Evolutionary conservation across 2,113 vertebrate genomes (phyloP).

Genomic region (Centropus bengalensis): DNA sequence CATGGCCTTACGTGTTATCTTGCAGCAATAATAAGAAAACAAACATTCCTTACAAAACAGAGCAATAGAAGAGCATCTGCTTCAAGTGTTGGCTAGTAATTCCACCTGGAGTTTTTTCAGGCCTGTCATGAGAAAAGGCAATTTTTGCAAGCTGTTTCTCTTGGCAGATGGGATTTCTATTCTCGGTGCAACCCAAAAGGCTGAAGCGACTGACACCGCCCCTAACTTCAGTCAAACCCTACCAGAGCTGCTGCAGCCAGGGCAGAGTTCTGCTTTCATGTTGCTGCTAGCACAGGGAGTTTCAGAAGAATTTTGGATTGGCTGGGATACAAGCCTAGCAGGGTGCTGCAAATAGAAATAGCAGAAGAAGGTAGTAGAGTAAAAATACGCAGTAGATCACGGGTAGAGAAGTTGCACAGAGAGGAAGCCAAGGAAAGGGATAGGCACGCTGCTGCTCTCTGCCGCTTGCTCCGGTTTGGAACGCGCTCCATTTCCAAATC

Average conservation of each 20-base stretch:
- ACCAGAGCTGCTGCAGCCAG: not conserved
- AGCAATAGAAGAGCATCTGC: not conserved
- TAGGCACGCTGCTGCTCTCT: not conserved
- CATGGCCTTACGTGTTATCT: not conserved
- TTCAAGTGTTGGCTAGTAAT: not conserved
- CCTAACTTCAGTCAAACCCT: not conserved
- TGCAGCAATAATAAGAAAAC: not conserved
- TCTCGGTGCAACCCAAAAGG: not conserved
- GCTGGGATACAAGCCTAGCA: constrained; percentile 63
- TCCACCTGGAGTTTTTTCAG: not conserved
- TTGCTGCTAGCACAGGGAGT: constrained; percentile 36
- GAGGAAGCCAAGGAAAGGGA: not conserved
- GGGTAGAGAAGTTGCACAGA: constrained; percentile 13
- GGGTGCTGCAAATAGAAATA: constrained; percentile 65
- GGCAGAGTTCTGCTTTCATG: constrained; percentile 61
- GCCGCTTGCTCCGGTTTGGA: not conserved
- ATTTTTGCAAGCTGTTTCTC: not conserved
- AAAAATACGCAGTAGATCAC: constrained; percentile 35
- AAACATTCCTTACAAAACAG: not conserved
- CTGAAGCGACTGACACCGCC: not conserved
- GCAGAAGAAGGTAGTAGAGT: constrained; percentile 59
- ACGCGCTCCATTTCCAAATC: not conserved
- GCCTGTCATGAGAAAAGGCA: not conserved
- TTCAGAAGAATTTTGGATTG: constrained; percentile 57
- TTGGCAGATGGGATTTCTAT: not conserved